A percentile compares a stretch with the other conserved stretches of the same genome.
phyloP scores from a whole-genome alignment of 1,140 invertebrate genomes.

The Sminthurides bifidus region DNA sequence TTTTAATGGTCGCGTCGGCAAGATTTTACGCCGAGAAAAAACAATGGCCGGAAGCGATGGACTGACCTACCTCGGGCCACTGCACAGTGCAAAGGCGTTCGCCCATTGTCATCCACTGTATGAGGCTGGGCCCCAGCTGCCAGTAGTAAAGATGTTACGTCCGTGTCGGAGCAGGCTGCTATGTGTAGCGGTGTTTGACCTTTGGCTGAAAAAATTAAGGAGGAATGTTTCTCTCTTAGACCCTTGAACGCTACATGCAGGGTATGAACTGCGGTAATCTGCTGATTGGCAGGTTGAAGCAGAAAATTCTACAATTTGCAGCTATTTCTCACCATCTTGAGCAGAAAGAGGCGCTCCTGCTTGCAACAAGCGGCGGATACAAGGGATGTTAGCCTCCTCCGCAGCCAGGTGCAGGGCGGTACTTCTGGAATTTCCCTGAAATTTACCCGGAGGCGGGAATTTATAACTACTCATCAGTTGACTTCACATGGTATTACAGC shows the following conservation, averaged over 20 bases:
- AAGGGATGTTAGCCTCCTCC: constrained; percentile 23
- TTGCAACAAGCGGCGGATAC: constrained; percentile 20
- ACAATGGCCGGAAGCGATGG: too few species aligned
- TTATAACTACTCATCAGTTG: too few species aligned
- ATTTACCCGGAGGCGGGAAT: not conserved
- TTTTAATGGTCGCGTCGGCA: not conserved
- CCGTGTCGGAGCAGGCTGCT: constrained; percentile 40
- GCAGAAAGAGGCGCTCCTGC: constrained; percentile 20
- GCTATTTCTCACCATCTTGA: constrained; percentile 16
- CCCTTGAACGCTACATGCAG: too few species aligned
- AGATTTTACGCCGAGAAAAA: constrained; percentile 1
- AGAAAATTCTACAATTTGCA: too few species aligned
- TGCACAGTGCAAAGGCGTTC: constrained; percentile 36
- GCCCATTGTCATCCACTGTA: constrained; percentile 18
- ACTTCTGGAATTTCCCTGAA: constrained; percentile 19
- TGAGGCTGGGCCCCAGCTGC: constrained; percentile 36
- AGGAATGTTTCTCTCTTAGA: too few species aligned
- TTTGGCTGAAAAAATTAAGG: not conserved
- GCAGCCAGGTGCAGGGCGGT: constrained; percentile 25
- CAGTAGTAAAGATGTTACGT: constrained; percentile 38
- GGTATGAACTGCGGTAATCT: too few species aligned
- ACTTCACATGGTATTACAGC: too few species aligned
- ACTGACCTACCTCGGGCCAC: constrained; percentile 20
- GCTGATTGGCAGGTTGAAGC: too few species aligned
- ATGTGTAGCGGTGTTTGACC: constrained; percentile 40